A percentile compares a stretch with the other conserved stretches of the same genome.
These are phyloP conservation scores for Serripes groenlandicus DNA, from an alignment of 2,888 invertebrate species.

Conservation along the genomic window DNA sequence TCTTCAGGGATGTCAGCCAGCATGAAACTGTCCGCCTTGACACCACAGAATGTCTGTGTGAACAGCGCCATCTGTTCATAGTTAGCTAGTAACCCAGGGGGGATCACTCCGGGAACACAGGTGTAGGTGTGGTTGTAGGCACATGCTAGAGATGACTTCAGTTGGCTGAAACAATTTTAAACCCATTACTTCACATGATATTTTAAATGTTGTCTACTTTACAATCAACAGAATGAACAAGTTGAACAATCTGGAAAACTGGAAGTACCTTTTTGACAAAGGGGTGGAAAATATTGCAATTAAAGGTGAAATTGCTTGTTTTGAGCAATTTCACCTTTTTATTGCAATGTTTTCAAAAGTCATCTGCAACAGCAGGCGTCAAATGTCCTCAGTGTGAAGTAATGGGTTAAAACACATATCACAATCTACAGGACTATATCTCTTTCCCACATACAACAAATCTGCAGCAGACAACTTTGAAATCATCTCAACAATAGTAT, in stretches of 20 bases:
- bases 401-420: too few species aligned
- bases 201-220: background rate
- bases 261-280: background rate
- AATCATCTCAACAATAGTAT: too few species aligned
- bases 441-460: too few species aligned
- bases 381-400: background rate
- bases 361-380: background rate
- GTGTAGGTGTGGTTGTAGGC: slow-evolving; percentile 40
- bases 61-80: slow-evolving; percentile 40
- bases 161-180: background rate
- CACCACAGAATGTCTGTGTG: slow-evolving; percentile 29
- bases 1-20: slow-evolving; percentile 32
- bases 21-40: slow-evolving; percentile 6
- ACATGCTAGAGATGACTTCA: slow-evolving; percentile 37
- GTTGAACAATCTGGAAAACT: background rate
- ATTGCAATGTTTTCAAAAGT: background rate
- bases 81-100: slow-evolving; percentile 21
- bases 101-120: slow-evolving; percentile 29
- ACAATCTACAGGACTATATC: too few species aligned
- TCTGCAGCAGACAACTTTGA: too few species aligned
- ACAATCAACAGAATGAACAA: background rate
- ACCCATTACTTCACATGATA: background rate
- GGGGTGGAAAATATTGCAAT: background rate
- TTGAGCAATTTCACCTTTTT: background rate
- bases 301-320: background rate